These are phyloP conservation scores for Rattus norvegicus DNA, from an alignment of 2,113 vertebrate genomes.

Conservation along the genomic window DNA sequence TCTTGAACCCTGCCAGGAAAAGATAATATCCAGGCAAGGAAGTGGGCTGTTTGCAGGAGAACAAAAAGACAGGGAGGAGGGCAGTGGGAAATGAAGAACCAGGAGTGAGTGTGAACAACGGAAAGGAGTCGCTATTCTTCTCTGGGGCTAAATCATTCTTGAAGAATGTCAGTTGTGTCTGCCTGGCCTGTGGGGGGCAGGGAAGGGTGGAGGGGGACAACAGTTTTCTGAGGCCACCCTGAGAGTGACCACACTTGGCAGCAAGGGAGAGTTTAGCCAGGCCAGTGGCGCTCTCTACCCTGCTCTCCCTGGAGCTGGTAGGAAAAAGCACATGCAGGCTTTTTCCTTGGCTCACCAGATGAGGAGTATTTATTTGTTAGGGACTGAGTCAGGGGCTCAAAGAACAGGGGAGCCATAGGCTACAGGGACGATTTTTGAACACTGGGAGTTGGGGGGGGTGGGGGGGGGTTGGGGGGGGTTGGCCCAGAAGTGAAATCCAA, in stretches of 20 bases:
- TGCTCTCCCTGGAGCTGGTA: not conserved
- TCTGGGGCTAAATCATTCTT: slow-evolving; percentile 79
- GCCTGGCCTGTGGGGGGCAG: not conserved
- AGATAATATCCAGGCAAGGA: slow-evolving; percentile 86
- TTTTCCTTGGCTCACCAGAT: not conserved
- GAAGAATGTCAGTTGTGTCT: slow-evolving; percentile 83
- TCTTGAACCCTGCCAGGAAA: slow-evolving; percentile 81
- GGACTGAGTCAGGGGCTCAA: not conserved
- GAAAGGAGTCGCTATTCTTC: slow-evolving; percentile 80
- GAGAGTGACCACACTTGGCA: not conserved
- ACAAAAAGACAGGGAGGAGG: slow-evolving; percentile 82
- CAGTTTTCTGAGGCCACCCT: slow-evolving; percentile 12
- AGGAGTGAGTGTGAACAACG: slow-evolving; percentile 59
- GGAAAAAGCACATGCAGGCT: not conserved
- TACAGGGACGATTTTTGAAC: not conserved
- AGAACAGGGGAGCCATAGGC: not conserved
- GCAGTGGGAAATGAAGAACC: too few species aligned
- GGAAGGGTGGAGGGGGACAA: not conserved
- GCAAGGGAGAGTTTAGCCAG: not conserved
- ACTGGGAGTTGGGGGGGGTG: not conserved
- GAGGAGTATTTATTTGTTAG: not conserved
- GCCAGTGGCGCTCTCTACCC: not conserved
- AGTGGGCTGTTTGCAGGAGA: slow-evolving; percentile 82
- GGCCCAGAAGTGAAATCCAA: not conserved
- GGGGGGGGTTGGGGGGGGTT: too few species aligned